Percentiles rank a stretch among this genome's conserved stretches.
These are phyloP conservation scores for Ephydatia muelleri DNA, from an alignment of 37 sponge, comb jelly and placozoan species.

Conservation along the genomic window DNA sequence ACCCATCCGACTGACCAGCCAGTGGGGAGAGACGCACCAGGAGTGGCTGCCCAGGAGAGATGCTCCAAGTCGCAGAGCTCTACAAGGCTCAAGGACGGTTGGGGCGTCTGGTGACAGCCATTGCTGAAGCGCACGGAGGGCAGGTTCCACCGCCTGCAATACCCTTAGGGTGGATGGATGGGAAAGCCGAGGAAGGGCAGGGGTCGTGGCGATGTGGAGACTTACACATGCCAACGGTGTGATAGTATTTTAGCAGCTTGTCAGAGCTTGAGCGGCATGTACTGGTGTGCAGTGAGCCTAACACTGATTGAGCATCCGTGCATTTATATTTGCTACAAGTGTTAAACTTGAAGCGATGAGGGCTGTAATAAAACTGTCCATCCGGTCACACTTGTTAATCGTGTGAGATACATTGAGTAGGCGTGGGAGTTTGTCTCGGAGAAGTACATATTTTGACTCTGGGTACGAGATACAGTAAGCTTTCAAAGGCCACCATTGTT, in stretches of 20 bases:
- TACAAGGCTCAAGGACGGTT: slow-evolving; percentile 19
- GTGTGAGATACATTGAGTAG: background rate
- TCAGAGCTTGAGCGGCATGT: background rate
- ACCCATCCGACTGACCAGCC: slow-evolving; percentile 2
- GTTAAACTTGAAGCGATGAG: no score
- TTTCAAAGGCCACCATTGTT: background rate
- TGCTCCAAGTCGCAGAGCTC: background rate
- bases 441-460: background rate
- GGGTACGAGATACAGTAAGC: background rate
- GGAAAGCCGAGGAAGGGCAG: background rate
- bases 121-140: slow-evolving; percentile 28
- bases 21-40: background rate
- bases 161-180: background rate
- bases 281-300: background rate
- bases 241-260: slow-evolving; percentile 10
- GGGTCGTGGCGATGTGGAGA: background rate
- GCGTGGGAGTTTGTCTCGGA: no score
- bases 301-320: no score
- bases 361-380: no score
- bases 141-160: background rate
- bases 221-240: slow-evolving; percentile 13
- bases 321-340: no score
- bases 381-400: no score
- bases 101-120: slow-evolving; percentile 33
- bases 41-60: background rate